Evolutionary conservation across 2,888 invertebrate species (phyloP), one percentile per base, ranked within the genome.

Genomic region (Sphaerophoria taeniata): DNA sequence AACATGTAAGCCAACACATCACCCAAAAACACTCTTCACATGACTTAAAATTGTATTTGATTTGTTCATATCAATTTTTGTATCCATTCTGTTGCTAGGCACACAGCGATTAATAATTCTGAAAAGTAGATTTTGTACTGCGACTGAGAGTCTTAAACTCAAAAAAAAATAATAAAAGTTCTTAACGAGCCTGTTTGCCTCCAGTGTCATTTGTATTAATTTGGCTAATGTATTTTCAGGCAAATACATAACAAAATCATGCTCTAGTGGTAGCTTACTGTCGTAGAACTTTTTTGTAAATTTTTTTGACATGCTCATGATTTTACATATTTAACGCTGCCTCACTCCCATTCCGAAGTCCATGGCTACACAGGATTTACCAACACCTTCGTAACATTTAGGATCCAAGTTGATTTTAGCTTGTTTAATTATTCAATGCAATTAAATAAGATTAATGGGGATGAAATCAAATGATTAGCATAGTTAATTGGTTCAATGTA

Each of bases 161-260:
- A 6, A 58, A 34, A 6, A 58, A 61, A 45, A 6, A 16, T 3
- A 58, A 45, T n/a, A 63, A 63, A 63, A 63, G 9, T 14, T 63
- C 4, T 47, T 47, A 61, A 61, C 45, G 61, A 61, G 61, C 14
- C 45, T 61, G 14, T 14, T 63, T 47, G n/a, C 43, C 55, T 33
- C 31, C 56, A 43, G 24, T 34, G 51, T 70, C 77, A 69, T 69
- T 73, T 77, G 61, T 77, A 69, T 78, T 74, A 83, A 83, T 83
- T 74, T 63, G 61, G 61, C n/a, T 47, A 63, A 63, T 63, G 61
- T 58, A 45, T 47, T 63, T 47, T 47, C 11, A 33, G 45, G n/a
- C 12, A 31, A n/a, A 56, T 45, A 47, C 31, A 61, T n/a, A 47
- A 14, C 9, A 47, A 63, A 33, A 63, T 63, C 33, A 33, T 47